Base-by-base conservation (phyloP, 1,140 invertebrate genomes). In the Pachypsylla venusta region DNA sequence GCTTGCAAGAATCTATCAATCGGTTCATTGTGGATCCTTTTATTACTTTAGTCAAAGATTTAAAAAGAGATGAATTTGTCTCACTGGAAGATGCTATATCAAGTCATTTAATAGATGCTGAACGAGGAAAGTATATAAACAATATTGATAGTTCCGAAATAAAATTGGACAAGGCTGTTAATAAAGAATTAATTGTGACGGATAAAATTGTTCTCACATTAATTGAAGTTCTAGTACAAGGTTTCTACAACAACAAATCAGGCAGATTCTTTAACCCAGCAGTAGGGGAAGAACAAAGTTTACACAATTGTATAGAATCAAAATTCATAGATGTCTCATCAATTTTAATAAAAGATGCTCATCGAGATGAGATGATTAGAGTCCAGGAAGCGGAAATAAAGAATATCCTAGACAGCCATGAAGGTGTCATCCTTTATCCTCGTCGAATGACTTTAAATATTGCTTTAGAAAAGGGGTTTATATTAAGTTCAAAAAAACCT, bases 21-120 rank as follows among this genome's bases (percentile, higher is more conserved):
- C 78, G 84, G 67, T 82, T 83, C 61, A 80, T 94, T 55, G 77
- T 93, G 25, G 85, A 93, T 73, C 79, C 84, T 1, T 84, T 83
- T 61, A 86, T 88, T 62, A 86, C 85, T n/a, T 79, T 85, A 69
- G 83, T 87, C 64, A 83, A 83, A 69, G 85, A 93, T 67, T 82
- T 81, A 0, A 79, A 78, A 66, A 78, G 77, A 53, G 79, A 84
- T 56, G 77, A 77, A 58, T 83, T 81, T 65, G 69, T 85, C 1
- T 77, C 81, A n/a, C 69, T 87, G 19, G 78, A 81, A 40, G 80
- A 82, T 65, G 84, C 84, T 42, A 68, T 87, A 56, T 73, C 76
- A 28, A 77, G 73, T 30, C 80, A 81, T 61, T 65, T 94, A 19
- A 73, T 95, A 10, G 74, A 84, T 69, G 71, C 81, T 1, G 71